Evolutionary conservation across 2,113 vertebrate species (phyloP), one percentile per base, ranked within the genome.

Genomic region (Garra rufa): DNA sequence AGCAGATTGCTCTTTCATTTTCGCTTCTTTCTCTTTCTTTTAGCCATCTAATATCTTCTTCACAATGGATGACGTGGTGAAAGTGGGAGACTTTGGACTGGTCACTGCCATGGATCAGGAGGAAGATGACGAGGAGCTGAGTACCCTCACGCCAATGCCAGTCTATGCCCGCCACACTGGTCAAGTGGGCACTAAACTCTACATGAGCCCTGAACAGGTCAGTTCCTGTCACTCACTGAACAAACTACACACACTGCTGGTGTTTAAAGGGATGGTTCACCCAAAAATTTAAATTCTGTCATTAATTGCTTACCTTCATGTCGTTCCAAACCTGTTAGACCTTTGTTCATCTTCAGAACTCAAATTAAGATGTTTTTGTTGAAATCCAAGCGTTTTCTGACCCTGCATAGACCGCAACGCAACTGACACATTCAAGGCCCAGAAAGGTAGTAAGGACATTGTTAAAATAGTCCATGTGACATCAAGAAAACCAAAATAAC

Each of bases 41-140:
- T 88, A 99, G 98, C 98, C 98, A 84, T 99, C 98, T 90, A 99
- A 99, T 92, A 99, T 99, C 91, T 99, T 99, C 95, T 99, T 99
- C 94, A 98, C 98, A 13, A 90, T 99, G 96, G 98, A 99, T 10
- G 97, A 99, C 4, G 92, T 99, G 90, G 98, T 99, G 83, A 99
- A 99, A 89, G 96, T 99, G 86, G 98, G 98, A 26, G 98, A 99
- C 92, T 98, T 99, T 11, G 98, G 98, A 14, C 92, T 99, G 87
- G 98, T 99, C 83, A 99, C 98, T 0, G 98, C 96, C 34, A 99
- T 98, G 97, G 98, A 99, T 90, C 98, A 99, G 89, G 98, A 99
- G 57, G 98, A 99, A 82, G 98, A 99, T 13, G 97, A 99, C 7
- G 97, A 98, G 4, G 96, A 97, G 30, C 92, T 95, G 2, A 92